Base-by-base conservation (phyloP, 2,888 invertebrate species). In the Lypha dubia region DNA sequence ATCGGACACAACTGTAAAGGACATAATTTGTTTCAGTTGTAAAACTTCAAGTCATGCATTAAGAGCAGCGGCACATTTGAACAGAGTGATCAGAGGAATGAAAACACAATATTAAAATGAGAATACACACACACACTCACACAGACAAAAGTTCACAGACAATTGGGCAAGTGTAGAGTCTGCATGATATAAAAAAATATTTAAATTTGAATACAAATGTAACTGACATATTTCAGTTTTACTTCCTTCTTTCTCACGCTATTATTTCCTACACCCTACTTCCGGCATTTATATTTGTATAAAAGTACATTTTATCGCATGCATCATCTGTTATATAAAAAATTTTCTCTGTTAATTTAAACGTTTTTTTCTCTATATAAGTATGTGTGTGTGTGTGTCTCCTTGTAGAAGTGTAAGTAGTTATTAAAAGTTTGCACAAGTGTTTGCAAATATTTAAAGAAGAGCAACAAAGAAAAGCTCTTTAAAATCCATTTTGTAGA, bases 11-110 rank as follows among this genome's bases (percentile, higher is more conserved):
- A 83, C 70, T 83, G 83, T 60, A 70, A 71, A 71, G 83, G 79
- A 83, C 83, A 83, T 83, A 79, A 79, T 83, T 75, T 83, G 75
- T 71, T 83, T 70, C 49, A 75, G 63, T 79, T 79, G 70, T 71
- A 71, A 70, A 79, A 83, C 75, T 83, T 77, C 77, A 62, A 77
- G 53, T 80, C 71, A 75, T 80, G 65, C 67, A 77, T 76, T 79
- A 65, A 75, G 51, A 17, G 49, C n/a, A n/a, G n/a, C n/a, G n/a
- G n/a, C 15, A 49, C 62, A 75, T 75, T 70, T 63, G 68, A 75
- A 81, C 56, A 62, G 44, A 70, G 35, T 24, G 32, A 58, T 49
- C 22, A 51, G 24, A 44, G 20, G 28, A 73, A 63, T 17, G 20
- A 49, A n/a, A 60, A 49, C 35, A 51, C 62, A n/a, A 44, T 32